phyloP scores from a whole-genome alignment of 1,140 invertebrate genomes.

The Calosoma granatense region DNA sequence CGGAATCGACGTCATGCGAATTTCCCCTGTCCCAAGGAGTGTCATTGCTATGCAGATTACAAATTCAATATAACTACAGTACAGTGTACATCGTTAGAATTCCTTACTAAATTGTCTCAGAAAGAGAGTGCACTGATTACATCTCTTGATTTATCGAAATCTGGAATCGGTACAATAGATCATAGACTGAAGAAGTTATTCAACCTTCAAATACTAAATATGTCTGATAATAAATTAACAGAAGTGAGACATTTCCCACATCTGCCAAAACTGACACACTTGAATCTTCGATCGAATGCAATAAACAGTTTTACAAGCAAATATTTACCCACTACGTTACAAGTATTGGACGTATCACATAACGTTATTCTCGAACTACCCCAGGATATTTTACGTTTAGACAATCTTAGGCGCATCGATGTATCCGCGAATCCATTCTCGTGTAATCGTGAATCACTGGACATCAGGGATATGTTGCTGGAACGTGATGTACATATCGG shows the following conservation, averaged over 20 bases:
- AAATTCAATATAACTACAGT: not conserved
- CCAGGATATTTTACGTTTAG: conserved; percentile 39
- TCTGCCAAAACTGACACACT: conserved; percentile 44
- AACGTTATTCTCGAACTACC: conserved; percentile 47
- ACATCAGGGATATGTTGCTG: conserved; percentile 41
- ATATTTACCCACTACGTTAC: conserved; percentile 45
- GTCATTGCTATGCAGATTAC: not conserved
- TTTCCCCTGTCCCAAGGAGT: not conserved
- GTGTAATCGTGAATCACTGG: conserved; percentile 47
- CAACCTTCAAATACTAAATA: conserved; percentile 43
- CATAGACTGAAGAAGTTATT: conserved; percentile 42
- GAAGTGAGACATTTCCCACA: conserved; percentile 42
- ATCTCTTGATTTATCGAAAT: conserved; percentile 45
- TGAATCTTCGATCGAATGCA: conserved; percentile 46
- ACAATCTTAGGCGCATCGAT: conserved; percentile 41
- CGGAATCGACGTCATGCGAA: not conserved
- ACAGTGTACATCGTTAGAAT: conserved; percentile 18
- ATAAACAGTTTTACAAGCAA: conserved; percentile 39
- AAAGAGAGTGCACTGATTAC: conserved; percentile 20
- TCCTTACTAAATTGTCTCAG: conserved; percentile 20
- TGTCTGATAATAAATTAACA: conserved; percentile 45
- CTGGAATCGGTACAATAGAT: conserved; percentile 41
- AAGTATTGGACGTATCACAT: conserved; percentile 48
- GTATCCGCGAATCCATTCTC: conserved; percentile 46
- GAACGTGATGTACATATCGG: conserved; percentile 41